Base-by-base conservation (phyloP, 2,888 invertebrate species). In the Metellina segmentata region DNA sequence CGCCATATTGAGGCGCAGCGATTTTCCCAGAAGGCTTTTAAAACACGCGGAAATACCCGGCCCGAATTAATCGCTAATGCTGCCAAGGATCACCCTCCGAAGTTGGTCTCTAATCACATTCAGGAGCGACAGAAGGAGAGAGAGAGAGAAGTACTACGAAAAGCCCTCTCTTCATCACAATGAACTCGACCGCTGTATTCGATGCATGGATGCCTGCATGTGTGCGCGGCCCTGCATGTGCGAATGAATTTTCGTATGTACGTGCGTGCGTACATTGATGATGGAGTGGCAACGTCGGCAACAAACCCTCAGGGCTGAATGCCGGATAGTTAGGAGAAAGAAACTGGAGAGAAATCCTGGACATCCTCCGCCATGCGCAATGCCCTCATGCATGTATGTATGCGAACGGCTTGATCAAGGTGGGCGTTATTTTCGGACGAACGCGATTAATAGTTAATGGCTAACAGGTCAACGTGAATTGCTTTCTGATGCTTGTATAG, bases 61-160 rank as follows among this genome's bases (percentile, higher is more conserved):
- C 85, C 79, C 52, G 85, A 90, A 90, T 90, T 90, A 90, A 90
- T 90, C 90, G 90, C 85, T 77, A 90, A 85, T 72, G 90, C 85
- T 81, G 90, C 90, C 52, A 85, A 85, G 85, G 85, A 90, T 85
- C 85, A 72, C 83, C 83, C 78, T 20, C 13, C 69, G 79, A 87
- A 81, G 81, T 81, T 19, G 48, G 72, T 79, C 88, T 75, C 88
- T 90, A 90, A 90, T 90, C 90, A 85, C 90, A 90, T 90, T 77
- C 85, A 51, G 85, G 85, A 83, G 78, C 51, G 85, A 89, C 69
- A 82, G 70, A 83, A 83, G 13, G 52, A 8, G 19, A 51, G 82
- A 83, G 72, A 51, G 52, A 74, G 72, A 81, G 70, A 52, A 83
- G 52, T 83, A 34, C 34, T 34, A 83, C 83, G 83, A 85, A 85